These are phyloP conservation scores for Lucilia sericata DNA, from an alignment of 1,140 invertebrate species.

Conservation along the genomic window DNA sequence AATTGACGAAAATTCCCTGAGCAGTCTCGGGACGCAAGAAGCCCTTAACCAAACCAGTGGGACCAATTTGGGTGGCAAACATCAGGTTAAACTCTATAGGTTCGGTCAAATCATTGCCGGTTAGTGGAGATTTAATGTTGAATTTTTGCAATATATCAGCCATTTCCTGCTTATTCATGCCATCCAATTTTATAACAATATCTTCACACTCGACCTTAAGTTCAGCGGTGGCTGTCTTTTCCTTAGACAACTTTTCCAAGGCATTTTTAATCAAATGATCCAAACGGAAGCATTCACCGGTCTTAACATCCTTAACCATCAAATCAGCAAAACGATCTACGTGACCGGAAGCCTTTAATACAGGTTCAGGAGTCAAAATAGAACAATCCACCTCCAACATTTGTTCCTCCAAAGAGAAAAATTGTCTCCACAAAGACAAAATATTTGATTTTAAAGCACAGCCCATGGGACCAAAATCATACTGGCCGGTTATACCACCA, in stretches of 20 bases:
- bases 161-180: conserved; percentile 92
- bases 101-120: conserved; percentile 93
- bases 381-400: conserved; percentile 99
- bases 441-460: conserved; percentile 98
- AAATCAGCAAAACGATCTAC: conserved; percentile 99
- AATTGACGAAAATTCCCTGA: conserved; percentile 99
- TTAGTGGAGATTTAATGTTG: conserved; percentile 94
- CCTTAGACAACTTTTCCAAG: conserved; percentile 87
- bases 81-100: conserved; percentile 99
- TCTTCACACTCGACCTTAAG: conserved; percentile 83
- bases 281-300: conserved; percentile 95
- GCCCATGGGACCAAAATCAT: conserved; percentile 99
- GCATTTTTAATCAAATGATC: conserved; percentile 99
- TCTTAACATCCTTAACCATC: conserved; percentile 98
- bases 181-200: conserved; percentile 87
- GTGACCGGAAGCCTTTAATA: conserved; percentile 98
- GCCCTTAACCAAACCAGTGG: conserved; percentile 93
- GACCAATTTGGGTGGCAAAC: conserved; percentile 98
- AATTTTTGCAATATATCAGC: conserved; percentile 84
- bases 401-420: conserved; percentile 97
- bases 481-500: conserved; percentile 93
- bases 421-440: conserved; percentile 92
- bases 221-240: conserved; percentile 84
- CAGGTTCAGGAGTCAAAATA: conserved; percentile 95
- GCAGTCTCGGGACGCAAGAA: conserved; percentile 98